A percentile compares a stretch with the other conserved stretches of the same genome.
Conservation (phyloP, 2,113 vertebrate genomes). For the Corapipo altera region DNA sequence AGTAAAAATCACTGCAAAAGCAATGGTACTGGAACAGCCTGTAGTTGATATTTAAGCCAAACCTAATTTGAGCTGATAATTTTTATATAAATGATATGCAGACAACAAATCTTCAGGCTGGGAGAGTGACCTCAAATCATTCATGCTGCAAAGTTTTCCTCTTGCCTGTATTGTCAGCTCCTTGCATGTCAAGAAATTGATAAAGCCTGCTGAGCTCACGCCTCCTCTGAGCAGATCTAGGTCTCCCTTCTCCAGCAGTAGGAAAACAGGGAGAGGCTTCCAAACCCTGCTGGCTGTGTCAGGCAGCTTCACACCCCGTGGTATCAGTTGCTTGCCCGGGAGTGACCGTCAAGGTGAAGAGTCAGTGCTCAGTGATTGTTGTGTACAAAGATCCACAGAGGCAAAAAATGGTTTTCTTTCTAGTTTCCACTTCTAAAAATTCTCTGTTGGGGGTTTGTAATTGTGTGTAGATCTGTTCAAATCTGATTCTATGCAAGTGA, state of each 20-base stretch:
- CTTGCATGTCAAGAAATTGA: not conserved
- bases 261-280: not conserved
- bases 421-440: not conserved
- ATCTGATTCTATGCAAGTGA: not conserved
- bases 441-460: not conserved
- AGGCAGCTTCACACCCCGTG: not conserved
- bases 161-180: not conserved
- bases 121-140: not conserved
- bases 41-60: not conserved
- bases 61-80: not conserved
- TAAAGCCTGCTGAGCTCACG: rapidly evolving
- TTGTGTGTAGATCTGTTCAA: not conserved
- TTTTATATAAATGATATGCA: not conserved
- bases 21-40: not conserved
- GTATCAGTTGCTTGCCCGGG: rapidly evolving
- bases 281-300: not conserved
- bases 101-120: not conserved
- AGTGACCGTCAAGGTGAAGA: not conserved
- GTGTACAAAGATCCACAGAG: not conserved
- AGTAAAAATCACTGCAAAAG: slow-evolving; percentile 32
- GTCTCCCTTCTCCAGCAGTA: not conserved
- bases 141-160: not conserved
- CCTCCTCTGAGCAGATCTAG: not conserved
- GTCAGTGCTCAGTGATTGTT: not conserved
- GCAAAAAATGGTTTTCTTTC: not conserved